A percentile compares a stretch with the other conserved stretches of the same genome.
These are phyloP conservation scores for Platyscapa corneri DNA, from an alignment of 1,140 invertebrate species.

Conservation along the genomic window DNA sequence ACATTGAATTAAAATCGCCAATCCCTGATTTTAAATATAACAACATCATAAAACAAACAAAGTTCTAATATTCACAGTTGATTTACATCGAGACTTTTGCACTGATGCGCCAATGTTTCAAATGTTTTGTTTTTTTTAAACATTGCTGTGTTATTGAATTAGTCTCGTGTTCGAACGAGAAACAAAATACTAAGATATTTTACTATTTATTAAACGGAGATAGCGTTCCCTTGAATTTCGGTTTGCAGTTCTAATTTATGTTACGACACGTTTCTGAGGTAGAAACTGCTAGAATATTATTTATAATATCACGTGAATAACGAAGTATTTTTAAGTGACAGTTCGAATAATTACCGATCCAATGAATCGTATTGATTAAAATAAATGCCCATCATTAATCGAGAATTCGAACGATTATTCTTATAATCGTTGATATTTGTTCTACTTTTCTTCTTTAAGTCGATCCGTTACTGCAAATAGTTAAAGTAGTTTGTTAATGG, in stretches of 20 bases:
- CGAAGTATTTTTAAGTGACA: neutral
- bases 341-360: neutral
- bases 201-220: constrained; percentile 16
- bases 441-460: neutral
- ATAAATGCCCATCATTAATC: neutral
- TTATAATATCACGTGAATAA: neutral
- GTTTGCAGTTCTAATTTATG: constrained; percentile 31
- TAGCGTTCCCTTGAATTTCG: neutral
- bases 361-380: neutral
- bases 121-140: neutral
- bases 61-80: neutral
- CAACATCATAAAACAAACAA: neutral
- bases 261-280: constrained; percentile 23
- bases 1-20: neutral
- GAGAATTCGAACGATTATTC: neutral
- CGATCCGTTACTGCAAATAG: constrained; percentile 11
- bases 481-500: constrained; percentile 34
- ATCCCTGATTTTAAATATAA: neutral
- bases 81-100: neutral
- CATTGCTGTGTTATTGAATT: neutral
- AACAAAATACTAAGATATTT: constrained; percentile 1
- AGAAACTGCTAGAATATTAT: constrained; percentile 22
- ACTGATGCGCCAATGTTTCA: neutral
- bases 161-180: neutral
- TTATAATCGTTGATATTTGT: neutral